Evolutionary conservation across 2,113 vertebrate species (phyloP), one percentile per base, ranked within the genome.

Genomic region (Trachemys scripta): DNA sequence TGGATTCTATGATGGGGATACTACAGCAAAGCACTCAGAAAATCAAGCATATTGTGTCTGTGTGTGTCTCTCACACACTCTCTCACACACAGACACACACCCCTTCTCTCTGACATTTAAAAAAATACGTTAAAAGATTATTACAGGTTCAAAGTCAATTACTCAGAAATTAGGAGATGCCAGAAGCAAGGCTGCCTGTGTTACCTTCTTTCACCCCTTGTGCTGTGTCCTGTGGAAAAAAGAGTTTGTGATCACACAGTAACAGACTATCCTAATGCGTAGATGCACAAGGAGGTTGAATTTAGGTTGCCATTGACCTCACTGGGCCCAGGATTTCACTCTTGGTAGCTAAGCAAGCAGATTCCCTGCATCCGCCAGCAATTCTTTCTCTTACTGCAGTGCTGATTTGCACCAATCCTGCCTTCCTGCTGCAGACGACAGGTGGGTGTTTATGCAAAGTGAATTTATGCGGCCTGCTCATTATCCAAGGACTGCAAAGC

Each of bases 281-380:
- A 20, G 0, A n/a, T 56, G 12, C 54, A 3, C 27, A 3, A 16
- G 10, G 35, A 54, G 5, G 50, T 69, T n/a, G 35, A 69, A 47
- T 31, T 1, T 62, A 42, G 1, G 22, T 9, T 12, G 62, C 13
- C 0, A 11, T 65, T 78, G 17, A 54, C 35, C 6, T 45, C 10
- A 0, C 27, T 1, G 49, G 47, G 51, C 51, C 0, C 7, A 72
- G 85, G 75, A 1, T 50, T 57, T 80, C 24, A 0, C 2, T 3
- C 4, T 59, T 14, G 2, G 35, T 69, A n/a, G 65, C 35, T n/a
- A n/a, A 69, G 35, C 2, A 75, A 69, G 49, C 53, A n/a, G 59
- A 0, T 56, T 51, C 24, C 27, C 62, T 45, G 75, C 83, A 38
- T 2, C 53, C 22, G 10, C 1, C 84, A 4, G 54, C 81, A 1